Conservation (phyloP, 2,113 vertebrate species). For the Archocentrus centrarchus region DNA sequence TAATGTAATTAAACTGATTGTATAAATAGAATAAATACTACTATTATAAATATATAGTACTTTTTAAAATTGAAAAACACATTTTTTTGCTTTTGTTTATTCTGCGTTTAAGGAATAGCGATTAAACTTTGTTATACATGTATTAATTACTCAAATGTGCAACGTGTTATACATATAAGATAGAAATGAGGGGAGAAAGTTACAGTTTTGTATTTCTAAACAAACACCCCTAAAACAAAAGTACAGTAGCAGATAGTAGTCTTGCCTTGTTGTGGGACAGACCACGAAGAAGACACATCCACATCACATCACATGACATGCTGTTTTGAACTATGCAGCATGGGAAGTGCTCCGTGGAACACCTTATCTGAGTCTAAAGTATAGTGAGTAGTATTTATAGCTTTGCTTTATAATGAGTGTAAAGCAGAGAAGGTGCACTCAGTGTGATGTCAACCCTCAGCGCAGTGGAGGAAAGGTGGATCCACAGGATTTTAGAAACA, state of each 20-base stretch:
- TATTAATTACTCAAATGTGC: background rate
- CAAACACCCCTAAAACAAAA: background rate
- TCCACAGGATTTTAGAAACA: background rate
- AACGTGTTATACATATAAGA: background rate
- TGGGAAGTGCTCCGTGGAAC: background rate
- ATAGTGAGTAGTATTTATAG: background rate
- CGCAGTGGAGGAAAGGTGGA: accelerated
- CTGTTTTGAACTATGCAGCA: background rate
- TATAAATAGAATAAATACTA: background rate
- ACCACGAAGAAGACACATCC: too few species aligned
- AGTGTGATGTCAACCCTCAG: background rate
- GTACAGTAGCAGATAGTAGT: background rate
- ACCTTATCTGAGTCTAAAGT: background rate
- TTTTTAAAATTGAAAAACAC: background rate
- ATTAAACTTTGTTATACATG: background rate
- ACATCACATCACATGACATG: background rate
- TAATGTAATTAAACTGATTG: background rate
- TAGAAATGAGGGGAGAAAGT: background rate
- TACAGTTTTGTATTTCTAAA: background rate
- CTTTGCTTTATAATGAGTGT: background rate
- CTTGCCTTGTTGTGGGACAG: background rate
- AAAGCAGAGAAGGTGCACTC: background rate
- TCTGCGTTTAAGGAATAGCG: background rate
- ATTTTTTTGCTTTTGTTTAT: background rate
- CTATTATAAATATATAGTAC: background rate